phyloP scores from a whole-genome alignment of 2,888 invertebrate genomes.

The Timandra comae region DNA sequence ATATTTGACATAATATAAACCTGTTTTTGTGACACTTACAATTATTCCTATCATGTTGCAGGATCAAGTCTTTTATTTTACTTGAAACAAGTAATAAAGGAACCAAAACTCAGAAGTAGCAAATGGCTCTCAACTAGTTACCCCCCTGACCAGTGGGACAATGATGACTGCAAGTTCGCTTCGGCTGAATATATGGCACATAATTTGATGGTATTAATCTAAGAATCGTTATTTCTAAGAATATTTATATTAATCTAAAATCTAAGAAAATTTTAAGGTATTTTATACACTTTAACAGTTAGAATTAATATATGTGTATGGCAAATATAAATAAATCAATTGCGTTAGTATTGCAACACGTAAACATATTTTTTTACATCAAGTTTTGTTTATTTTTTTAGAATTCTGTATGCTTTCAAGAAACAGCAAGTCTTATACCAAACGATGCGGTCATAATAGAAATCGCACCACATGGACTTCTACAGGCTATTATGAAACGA shows the following conservation, averaged over 20 bases:
- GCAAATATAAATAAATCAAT: no score
- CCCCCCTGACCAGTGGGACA: constrained; percentile 79
- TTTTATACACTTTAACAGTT: no score
- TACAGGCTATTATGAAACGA: constrained; percentile 88
- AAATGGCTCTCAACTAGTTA: constrained; percentile 90
- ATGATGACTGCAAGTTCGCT: constrained; percentile 74
- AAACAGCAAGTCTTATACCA: constrained; percentile 84
- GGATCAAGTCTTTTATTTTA: constrained; percentile 78
- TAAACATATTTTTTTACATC: no score
- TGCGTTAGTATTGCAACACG: no score
- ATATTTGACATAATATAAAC: neutral
- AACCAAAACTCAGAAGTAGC: constrained; percentile 78
- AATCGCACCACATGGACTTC: constrained; percentile 89
- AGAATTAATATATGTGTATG: no score
- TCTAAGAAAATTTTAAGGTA: no score
- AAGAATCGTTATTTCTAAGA: no score
- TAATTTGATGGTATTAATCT: constrained; percentile 83
- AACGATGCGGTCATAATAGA: constrained; percentile 86
- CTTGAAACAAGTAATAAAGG: constrained; percentile 76
- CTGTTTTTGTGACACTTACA: neutral
- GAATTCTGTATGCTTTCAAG: constrained; percentile 83
- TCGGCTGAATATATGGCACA: constrained; percentile 91
- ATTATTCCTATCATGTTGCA: constrained; percentile 12
- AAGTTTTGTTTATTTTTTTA: constrained; percentile 15
- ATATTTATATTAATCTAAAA: no score